Evolutionary conservation across 2,888 invertebrate genomes (phyloP).

Genomic region (Dicyrtoma fusca): DNA sequence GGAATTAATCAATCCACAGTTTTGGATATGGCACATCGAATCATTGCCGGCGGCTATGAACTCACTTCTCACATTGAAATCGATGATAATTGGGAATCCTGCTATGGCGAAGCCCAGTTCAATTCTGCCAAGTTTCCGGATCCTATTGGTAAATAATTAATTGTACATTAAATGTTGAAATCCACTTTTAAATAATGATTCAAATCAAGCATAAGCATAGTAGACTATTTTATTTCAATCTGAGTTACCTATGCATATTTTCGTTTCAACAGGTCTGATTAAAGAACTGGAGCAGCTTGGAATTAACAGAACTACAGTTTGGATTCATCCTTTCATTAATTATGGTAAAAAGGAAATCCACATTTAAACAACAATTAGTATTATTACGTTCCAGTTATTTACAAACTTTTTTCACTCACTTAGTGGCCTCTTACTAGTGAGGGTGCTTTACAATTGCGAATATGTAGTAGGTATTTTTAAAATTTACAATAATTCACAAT

Average conservation of each 20-base stretch:
- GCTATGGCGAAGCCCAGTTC: constrained; percentile 80
- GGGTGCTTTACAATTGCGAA: not conserved
- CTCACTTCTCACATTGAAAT: constrained; percentile 72
- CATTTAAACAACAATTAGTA: not conserved
- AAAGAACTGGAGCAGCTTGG: constrained; percentile 2
- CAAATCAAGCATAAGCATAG: not conserved
- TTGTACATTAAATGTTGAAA: no score
- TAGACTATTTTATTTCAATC: no score
- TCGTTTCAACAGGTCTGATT: constrained; percentile 16
- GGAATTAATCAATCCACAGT: constrained; percentile 37
- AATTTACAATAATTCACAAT: no score
- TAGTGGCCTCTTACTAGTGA: not conserved
- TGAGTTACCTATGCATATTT: no score
- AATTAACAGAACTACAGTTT: constrained; percentile 67
- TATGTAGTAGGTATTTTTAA: no score
- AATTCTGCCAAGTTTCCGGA: constrained; percentile 70
- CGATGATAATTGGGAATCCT: constrained; percentile 84
- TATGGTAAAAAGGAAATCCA: constrained; percentile 41
- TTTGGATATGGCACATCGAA: constrained; percentile 38
- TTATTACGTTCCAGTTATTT: no score
- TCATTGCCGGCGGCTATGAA: constrained; percentile 41
- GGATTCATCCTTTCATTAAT: constrained; percentile 87
- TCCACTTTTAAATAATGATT: not conserved
- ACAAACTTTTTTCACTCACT: no score
- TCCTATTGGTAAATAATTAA: constrained; percentile 52